Conservation (phyloP, 2,888 invertebrate genomes). For the Helicoverpa assulta region DNA sequence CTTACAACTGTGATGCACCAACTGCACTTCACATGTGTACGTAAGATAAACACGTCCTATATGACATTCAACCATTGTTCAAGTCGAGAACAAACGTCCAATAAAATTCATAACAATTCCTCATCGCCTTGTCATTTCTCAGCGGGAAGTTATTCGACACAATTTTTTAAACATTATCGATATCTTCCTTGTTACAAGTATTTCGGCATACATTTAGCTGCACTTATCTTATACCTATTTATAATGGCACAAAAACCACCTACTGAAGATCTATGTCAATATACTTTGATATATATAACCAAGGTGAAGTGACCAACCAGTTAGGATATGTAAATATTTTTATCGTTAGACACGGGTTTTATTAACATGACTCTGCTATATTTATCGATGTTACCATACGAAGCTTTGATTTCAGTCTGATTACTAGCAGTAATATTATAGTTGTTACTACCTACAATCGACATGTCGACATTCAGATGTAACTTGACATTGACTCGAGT, state of each 20-base stretch:
- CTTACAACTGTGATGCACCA: conserved; percentile 4
- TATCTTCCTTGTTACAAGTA: background rate
- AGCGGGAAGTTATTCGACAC: conserved; percentile 25
- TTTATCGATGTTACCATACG: conserved; percentile 3
- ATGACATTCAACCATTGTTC: conserved; percentile 55
- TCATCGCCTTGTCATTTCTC: conserved; percentile 24
- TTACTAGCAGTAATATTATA: conserved; percentile 7
- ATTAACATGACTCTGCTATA: conserved; percentile 27
- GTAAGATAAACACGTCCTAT: conserved; percentile 45
- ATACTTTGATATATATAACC: conserved; percentile 7
- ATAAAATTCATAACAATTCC: conserved; percentile 57
- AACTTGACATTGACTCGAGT: conserved; percentile 36
- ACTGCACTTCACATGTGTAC: conserved; percentile 9
- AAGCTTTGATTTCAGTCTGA: background rate
- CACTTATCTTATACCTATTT: too few species aligned
- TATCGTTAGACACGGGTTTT: conserved; percentile 6
- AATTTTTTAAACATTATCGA: conserved; percentile 15
- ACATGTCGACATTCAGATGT: conserved; percentile 15
- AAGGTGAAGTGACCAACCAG: conserved; percentile 17
- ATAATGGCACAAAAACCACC: background rate
- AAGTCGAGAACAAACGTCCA: conserved; percentile 58
- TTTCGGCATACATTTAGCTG: too few species aligned
- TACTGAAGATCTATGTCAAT: conserved; percentile 13
- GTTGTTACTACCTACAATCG: background rate
- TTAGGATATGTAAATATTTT: conserved; percentile 45